Base-by-base conservation (phyloP, 2,888 invertebrate genomes). In the Norana najaformis region DNA sequence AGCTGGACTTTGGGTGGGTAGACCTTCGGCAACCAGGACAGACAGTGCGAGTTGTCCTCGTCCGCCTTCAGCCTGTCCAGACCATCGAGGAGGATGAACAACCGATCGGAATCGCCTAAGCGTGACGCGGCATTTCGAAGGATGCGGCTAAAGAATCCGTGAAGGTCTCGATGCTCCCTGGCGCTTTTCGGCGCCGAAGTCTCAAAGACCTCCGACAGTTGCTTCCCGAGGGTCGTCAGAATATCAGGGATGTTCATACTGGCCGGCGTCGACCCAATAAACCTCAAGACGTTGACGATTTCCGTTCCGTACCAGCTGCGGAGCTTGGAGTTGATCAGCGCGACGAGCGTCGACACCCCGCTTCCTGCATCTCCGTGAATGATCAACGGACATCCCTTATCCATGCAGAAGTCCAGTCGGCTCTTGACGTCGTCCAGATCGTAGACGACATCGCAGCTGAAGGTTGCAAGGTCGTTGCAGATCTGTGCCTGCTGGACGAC, bases 11-110 rank as follows among this genome's bases (percentile, higher is more conserved):
- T 90, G 5, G 38, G 41, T 34, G 91, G 91, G 85, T 90, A 89
- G 83, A 88, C 90, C 85, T 90, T 47, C 37, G 90, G 88, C 89
- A 90, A 90, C 92, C 90, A 91, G 16, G 37, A 38, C 90, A 91
- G 88, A 89, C 69, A 89, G 85, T 53, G 41, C 88, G 90, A 88
- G 23, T 91, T 88, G 47, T 91, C 92, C 11, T 92, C 91, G 18
- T 92, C 90, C 30, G 92, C 90, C 30, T 90, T 91, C 30, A 92
- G 88, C 23, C 90, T 82, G 35, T 91, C 89, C 16, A 92, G 82
- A 6, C 92, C 92, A 89, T 92, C 92, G 20, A 92, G 88, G 20
- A 92, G n/a, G 34, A 92, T 90, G 89, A 89, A 92, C 37, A 92
- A 88, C 20, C 90, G 92, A 20, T 88, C 82, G 11, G 39, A 38